Evolutionary conservation across 2,113 vertebrate genomes (phyloP).

Genomic region (Upupa epops): DNA sequence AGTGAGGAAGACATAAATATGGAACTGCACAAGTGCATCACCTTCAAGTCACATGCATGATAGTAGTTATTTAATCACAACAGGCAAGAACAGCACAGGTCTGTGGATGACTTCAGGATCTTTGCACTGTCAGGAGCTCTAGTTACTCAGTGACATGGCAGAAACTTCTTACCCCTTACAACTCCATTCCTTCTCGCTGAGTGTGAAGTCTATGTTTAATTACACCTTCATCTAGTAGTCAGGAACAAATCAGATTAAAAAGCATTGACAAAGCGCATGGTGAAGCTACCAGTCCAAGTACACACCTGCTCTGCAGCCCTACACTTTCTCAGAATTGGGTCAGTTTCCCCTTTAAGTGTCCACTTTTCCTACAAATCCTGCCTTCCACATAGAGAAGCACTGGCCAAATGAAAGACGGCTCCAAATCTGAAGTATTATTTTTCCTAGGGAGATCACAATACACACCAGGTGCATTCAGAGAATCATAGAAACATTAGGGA

Average conservation of each 20-base stretch:
- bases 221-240: neutral
- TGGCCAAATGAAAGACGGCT: neutral
- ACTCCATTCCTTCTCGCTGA: neutral
- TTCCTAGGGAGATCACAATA: neutral
- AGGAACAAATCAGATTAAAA: neutral
- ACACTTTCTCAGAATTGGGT: neutral
- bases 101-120: neutral
- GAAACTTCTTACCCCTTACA: neutral
- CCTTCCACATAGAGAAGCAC: neutral
- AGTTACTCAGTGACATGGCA: neutral
- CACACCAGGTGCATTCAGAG: rapidly evolving
- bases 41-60: neutral
- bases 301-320: neutral
- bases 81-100: neutral
- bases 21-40: neutral
- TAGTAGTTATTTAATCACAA: neutral
- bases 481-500: no score
- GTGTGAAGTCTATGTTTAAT: neutral
- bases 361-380: neutral
- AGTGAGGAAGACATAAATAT: neutral
- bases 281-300: neutral
- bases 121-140: neutral
- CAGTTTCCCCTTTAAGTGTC: rapidly evolving
- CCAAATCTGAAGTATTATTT: neutral
- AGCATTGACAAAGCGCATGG: rapidly evolving